Percentiles rank a stretch among this genome's conserved stretches.
phyloP scores from a whole-genome alignment of 2,888 invertebrate genomes.

The Acleris holmiana region DNA sequence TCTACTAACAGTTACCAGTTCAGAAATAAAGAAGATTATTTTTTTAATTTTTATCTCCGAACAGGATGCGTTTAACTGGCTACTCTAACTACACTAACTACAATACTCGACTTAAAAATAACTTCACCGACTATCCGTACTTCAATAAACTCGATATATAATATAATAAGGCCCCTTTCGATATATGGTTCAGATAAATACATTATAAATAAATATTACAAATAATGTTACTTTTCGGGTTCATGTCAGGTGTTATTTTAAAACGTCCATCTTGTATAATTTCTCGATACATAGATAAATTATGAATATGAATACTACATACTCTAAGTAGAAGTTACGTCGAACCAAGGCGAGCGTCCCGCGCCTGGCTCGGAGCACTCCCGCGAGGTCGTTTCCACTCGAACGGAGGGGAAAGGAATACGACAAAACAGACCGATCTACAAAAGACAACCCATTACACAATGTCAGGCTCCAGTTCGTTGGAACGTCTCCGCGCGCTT shows the following conservation, averaged over 20 bases:
- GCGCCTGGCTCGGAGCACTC: no score
- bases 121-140: conserved; percentile 19
- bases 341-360: no score
- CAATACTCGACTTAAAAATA: conserved; percentile 19
- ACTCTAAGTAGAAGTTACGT: no score
- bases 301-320: neutral
- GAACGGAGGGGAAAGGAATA: no score
- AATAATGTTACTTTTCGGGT: neutral
- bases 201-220: conserved; percentile 26
- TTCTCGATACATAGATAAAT: neutral
- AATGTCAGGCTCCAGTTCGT: no score
- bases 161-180: conserved; percentile 30
- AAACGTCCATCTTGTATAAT: neutral
- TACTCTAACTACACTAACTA: conserved; percentile 37
- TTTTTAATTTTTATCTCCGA: conserved; percentile 3
- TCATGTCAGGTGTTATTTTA: conserved; percentile 17
- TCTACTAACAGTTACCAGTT: neutral
- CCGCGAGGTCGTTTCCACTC: no score
- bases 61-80: conserved; percentile 17
- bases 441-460: no score
- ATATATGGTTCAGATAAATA: conserved; percentile 32
- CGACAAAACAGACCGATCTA: no score
- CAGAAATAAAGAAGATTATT: neutral
- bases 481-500: no score
- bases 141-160: conserved; percentile 7